Percentiles rank a stretch among this genome's conserved stretches.
These are phyloP conservation scores for Chaetura pelagica DNA, from an alignment of 2,113 vertebrate genomes.

Conservation along the genomic window DNA sequence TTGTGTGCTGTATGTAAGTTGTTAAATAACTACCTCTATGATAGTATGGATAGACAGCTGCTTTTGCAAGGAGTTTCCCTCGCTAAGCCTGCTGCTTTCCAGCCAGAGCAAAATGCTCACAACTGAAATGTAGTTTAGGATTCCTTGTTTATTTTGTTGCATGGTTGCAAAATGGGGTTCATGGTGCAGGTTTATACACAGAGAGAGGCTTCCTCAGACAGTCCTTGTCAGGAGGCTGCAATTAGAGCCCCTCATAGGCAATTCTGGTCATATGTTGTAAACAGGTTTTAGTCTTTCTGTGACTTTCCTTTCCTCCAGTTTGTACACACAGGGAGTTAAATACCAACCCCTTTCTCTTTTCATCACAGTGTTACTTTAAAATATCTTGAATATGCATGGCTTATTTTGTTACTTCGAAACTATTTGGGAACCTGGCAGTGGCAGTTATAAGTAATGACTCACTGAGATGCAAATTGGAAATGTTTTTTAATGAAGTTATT, in stretches of 20 bases:
- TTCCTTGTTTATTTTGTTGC: conserved; percentile 53
- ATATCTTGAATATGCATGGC: conserved; percentile 18
- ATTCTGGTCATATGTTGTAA: conserved; percentile 27
- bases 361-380: background rate
- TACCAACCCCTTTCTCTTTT: conserved; percentile 23
- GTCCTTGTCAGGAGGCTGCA: conserved; percentile 12
- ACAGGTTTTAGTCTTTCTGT: conserved; percentile 41
- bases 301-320: conserved; percentile 53
- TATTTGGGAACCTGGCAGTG: background rate
- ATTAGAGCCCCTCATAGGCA: background rate
- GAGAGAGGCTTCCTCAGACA: conserved; percentile 6
- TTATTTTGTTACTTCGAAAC: conserved; percentile 40
- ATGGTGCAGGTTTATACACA: background rate
- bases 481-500: conserved; percentile 45
- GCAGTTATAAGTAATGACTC: background rate
- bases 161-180: conserved; percentile 44
- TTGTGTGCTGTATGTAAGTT: conserved; percentile 4
- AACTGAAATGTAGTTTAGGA: conserved; percentile 36
- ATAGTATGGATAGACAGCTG: background rate
- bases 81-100: conserved; percentile 44
- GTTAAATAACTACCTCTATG: background rate
- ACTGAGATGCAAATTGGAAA: conserved; percentile 23
- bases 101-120: conserved; percentile 8
- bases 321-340: background rate
- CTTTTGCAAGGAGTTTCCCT: background rate